These are phyloP conservation scores for Pandion haliaetus DNA, from an alignment of 2,113 vertebrate species.

Conservation along the genomic window DNA sequence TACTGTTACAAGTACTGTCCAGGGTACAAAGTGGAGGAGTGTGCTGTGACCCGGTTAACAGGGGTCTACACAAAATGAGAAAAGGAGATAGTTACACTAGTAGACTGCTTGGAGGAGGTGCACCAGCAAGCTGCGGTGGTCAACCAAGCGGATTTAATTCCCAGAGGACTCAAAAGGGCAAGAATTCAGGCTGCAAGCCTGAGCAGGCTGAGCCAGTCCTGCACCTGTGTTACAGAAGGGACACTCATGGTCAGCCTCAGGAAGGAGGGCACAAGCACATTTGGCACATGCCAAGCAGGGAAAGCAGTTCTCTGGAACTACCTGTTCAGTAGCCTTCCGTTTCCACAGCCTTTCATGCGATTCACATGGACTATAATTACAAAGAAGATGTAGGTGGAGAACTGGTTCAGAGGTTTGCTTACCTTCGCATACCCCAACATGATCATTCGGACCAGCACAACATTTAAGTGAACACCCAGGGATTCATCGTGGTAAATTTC, in stretches of 20 bases:
- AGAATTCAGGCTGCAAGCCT: background rate
- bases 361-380: rapidly evolving
- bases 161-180: background rate
- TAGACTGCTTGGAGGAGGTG: background rate
- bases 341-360: background rate
- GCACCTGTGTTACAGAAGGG: background rate
- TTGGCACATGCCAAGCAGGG: background rate
- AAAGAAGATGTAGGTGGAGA: rapidly evolving
- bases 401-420: background rate
- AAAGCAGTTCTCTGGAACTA: background rate
- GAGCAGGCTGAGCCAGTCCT: background rate
- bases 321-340: background rate
- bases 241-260: background rate
- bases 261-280: background rate
- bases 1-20: background rate
- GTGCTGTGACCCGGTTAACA: background rate
- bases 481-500: constrained; percentile 99
- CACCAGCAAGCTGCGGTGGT: background rate
- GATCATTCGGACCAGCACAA: constrained; percentile 97
- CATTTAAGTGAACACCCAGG: constrained; percentile 92
- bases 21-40: background rate
- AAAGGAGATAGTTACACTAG: background rate
- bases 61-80: background rate
- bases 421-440: constrained; percentile 98
- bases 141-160: background rate